A percentile compares a stretch with the other conserved stretches of the same genome.
These are phyloP conservation scores for Siniperca chuatsi DNA, from an alignment of 2,113 vertebrate species.

Conservation along the genomic window DNA sequence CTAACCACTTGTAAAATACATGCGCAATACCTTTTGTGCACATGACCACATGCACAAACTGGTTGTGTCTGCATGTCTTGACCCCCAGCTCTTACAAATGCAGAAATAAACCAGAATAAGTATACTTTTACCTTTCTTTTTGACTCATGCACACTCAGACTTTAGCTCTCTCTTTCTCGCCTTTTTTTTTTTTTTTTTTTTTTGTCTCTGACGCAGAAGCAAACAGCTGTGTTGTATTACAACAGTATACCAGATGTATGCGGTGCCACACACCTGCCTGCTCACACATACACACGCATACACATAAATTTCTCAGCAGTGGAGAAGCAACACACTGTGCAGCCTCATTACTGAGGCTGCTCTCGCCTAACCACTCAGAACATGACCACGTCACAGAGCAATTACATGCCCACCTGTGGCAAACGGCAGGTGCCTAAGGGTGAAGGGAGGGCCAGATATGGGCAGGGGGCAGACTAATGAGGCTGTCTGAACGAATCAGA, in stretches of 20 bases:
- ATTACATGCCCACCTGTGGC: slow-evolving; percentile 80
- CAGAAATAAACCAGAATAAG: neutral
- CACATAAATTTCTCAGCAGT: slow-evolving; percentile 39
- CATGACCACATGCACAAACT: neutral
- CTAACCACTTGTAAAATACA: neutral
- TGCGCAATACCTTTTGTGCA: neutral
- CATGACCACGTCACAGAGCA: slow-evolving; percentile 70
- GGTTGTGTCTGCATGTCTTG: neutral
- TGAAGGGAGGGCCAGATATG: slow-evolving; percentile 45
- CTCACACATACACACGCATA: slow-evolving; percentile 2
- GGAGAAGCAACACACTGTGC: slow-evolving; percentile 56
- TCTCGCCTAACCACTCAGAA: slow-evolving; percentile 67
- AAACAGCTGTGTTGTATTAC: slow-evolving; percentile 48
- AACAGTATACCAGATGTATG: slow-evolving; percentile 49
- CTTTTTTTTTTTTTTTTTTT: neutral
- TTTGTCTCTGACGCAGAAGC: slow-evolving; percentile 16
- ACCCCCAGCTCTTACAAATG: neutral
- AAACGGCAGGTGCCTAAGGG: slow-evolving; percentile 73
- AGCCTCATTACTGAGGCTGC: slow-evolving; percentile 68
- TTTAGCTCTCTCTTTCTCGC: neutral
- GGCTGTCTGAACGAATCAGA: slow-evolving; percentile 57
- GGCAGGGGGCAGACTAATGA: slow-evolving; percentile 73
- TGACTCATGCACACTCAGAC: neutral
- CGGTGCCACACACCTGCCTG: slow-evolving; percentile 42
- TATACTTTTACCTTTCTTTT: neutral